Base-by-base conservation (phyloP, 2,888 invertebrate species). In the Margaritifera margaritifera region DNA sequence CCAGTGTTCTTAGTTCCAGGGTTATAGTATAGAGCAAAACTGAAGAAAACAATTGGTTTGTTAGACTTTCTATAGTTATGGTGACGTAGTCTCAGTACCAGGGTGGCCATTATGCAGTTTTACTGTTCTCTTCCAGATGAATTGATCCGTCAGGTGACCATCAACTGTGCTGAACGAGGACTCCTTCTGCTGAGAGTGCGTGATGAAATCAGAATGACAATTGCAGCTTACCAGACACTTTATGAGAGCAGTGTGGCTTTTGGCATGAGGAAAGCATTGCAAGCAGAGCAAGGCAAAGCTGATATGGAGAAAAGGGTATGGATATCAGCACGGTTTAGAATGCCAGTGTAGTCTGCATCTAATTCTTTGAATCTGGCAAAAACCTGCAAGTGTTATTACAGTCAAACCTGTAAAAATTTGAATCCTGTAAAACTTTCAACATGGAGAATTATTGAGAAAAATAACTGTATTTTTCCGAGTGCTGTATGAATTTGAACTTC, bases 181-280 rank as follows among this genome's bases (percentile, higher is more conserved):
- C 92, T 99, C n/a, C 91, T 99, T 8, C 91, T 99, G 62, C 91
- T 98, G 65, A 92, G 98, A 81, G 95, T 99, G 6, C 92, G 99
- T 27, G 98, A 99, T 89, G 99, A 99, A 91, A 94, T 98, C 69
- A 93, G 95, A 77, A 97, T 99, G 94, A 98, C 98, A 0, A 94
- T 99, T 91, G 95, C 97, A 84, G 97, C 98, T 0, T 99, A 97
- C 88, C 97, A 98, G 90, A 96, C 97, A 0, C 92, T 99, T 2
- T 98, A 98, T 87, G 98, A 98, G 89, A 98, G 98, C 90, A 97
- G 98, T 66, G 96, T 98, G 64, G 98, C 98, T 0, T 99, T 98
- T 89, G 98, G 98, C 42, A 96, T 99, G 94, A 93, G 98, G 74
- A 99, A 99, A 91, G 97, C 98, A n/a, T 91, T 99, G 68, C 95